Evolutionary conservation across 2,113 vertebrate genomes (phyloP), one percentile per base, ranked within the genome.

Genomic region (Ammodramus savannarum): DNA sequence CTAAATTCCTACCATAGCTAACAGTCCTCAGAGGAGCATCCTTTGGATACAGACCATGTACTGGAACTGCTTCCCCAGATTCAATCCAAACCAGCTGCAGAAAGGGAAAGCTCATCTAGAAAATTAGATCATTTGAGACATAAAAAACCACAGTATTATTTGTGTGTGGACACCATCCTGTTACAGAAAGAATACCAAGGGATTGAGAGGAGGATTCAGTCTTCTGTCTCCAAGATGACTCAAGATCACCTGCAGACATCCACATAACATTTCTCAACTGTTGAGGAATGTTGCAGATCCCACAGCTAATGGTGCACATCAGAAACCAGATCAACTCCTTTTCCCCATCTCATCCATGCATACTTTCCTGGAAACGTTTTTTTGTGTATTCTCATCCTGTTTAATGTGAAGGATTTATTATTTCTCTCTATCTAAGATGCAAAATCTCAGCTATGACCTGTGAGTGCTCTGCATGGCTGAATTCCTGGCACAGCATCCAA

Each of bases 381-480:
- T 81, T 72, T 32, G 10, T 10, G 7, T 52, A 41, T 57, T 66
- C 39, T 52, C 39, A 13, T 9, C 8, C 13, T 23, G 13, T 36
- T 90, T 61, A 57, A 18, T 3, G 5, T 26, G 17, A 52, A 49
- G 38, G 16, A 23, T 85, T n/a, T 46, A 39, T 21, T 88, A 20
- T 68, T 82, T 54, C 7, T 62, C n/a, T 72, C 49, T 52, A 29
- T 71, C 44, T 61, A 27, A 2, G 6, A 80, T 11, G 16, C 11
- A 90, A 91, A 76, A 63, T 11, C 39, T 77, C 27, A n/a, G 13
- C 46, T 27, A 11, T 1, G 21, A 80, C 46, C 34, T 27, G 1
- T 0, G 0, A 85, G 34, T 3, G 3, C 27, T 48, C 36, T 16
- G 36, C 31, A 29, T 0, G 0, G 26, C 16, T 22, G 16, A 34